Evolutionary conservation across 2,797 vertebrate species (phyloP).

Genomic region (Phalloptychus januarius): DNA sequence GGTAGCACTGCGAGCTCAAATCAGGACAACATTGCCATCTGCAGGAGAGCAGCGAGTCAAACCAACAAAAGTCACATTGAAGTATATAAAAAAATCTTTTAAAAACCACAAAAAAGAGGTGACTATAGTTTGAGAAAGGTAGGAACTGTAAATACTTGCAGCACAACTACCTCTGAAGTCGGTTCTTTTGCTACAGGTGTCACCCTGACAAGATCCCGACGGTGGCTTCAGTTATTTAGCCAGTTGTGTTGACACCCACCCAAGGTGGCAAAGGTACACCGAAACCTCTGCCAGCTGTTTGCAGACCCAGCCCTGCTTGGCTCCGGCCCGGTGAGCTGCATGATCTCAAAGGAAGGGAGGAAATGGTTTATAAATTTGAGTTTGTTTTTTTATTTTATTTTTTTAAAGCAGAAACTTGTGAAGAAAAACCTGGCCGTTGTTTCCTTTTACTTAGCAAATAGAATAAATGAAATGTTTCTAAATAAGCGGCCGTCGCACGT

Average conservation of each 20-base stretch:
- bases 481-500: conserved; percentile 28
- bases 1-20: conserved; percentile 23
- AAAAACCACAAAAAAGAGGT: background rate
- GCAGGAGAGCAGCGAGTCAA: conserved; percentile 57
- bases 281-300: conserved; percentile 70
- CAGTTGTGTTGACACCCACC: conserved; percentile 73
- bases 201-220: conserved; percentile 53
- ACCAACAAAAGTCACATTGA: background rate
- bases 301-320: conserved; percentile 54
- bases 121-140: background rate
- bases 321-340: conserved; percentile 69
- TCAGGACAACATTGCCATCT: conserved; percentile 81
- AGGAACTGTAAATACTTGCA: background rate
- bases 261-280: conserved; percentile 75
- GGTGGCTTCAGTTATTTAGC: conserved; percentile 70
- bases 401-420: conserved; percentile 66
- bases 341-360: conserved; percentile 76
- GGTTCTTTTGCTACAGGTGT: conserved; percentile 43
- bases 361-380: conserved; percentile 79
- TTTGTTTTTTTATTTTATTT: conserved; percentile 15
- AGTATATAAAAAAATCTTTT: conserved; percentile 26
- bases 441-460: conserved; percentile 59
- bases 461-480: conserved; percentile 15
- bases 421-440: conserved; percentile 51
- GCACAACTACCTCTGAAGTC: background rate